A percentile compares a stretch with the other conserved stretches of the same genome.
phyloP scores from a whole-genome alignment of 2,113 vertebrate genomes.

The Pampusana beccarii region DNA sequence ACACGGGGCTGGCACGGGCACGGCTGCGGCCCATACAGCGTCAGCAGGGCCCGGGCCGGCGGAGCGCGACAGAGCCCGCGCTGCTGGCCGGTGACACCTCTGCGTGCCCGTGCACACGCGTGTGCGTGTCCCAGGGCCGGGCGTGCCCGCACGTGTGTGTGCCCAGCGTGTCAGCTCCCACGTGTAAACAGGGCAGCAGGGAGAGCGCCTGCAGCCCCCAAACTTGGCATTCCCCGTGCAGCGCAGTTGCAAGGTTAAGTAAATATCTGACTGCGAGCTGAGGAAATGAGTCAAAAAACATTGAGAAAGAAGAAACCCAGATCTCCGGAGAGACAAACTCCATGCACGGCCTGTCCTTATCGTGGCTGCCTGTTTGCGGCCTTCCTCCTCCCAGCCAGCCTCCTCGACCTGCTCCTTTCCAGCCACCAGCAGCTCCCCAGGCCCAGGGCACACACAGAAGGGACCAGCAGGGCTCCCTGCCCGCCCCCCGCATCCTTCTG shows the following conservation, averaged over 20 bases:
- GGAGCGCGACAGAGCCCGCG: too few relatives aligned
- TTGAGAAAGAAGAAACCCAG: conserved; percentile 76
- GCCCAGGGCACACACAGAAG: not conserved
- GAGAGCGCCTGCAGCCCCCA: conserved; percentile 30
- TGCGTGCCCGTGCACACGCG: fast-evolving
- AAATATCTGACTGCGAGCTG: conserved; percentile 73
- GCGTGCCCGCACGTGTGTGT: not conserved
- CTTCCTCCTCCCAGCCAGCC: not conserved
- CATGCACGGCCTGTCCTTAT: not conserved
- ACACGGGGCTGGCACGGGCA: fast-evolving
- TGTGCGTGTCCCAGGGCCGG: not conserved
- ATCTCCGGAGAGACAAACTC: conserved; percentile 65
- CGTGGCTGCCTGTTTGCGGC: not conserved
- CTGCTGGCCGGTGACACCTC: too few relatives aligned
- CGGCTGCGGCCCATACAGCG: fast-evolving
- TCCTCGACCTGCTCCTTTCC: not conserved
- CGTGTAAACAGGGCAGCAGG: not conserved
- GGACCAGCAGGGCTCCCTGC: not conserved
- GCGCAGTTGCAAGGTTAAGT: conserved; percentile 72
- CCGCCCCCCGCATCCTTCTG: not conserved
- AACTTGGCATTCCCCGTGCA: conserved; percentile 27
- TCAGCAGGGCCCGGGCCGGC: not conserved
- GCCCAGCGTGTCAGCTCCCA: not conserved
- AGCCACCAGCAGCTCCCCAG: not conserved
- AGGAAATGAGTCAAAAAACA: conserved; percentile 75